Conservation (phyloP, 2,113 vertebrate species). For the Saiga tatarica region DNA sequence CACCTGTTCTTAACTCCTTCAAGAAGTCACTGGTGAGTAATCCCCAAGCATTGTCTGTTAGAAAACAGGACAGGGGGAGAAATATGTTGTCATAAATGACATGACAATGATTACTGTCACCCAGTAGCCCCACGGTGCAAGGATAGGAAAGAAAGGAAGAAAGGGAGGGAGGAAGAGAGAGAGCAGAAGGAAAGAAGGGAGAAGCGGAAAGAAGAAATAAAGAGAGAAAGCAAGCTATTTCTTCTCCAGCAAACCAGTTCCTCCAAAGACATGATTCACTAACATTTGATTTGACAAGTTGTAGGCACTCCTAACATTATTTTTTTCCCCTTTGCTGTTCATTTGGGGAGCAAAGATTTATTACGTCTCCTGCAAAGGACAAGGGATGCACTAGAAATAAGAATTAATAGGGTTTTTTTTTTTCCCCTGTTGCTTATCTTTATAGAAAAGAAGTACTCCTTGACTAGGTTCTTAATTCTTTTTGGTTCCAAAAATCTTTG, state of each 20-base stretch:
- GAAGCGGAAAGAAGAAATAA: not conserved
- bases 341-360: conserved; percentile 30
- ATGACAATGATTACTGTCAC: not conserved
- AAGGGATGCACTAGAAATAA: not conserved
- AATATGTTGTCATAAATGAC: not conserved
- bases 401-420: conserved; percentile 4
- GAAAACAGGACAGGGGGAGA: not conserved
- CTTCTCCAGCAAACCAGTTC: conserved; percentile 39
- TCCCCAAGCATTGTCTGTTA: not conserved
- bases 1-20: not conserved
- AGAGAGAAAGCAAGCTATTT: not conserved
- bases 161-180: not conserved
- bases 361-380: conserved; percentile 6
- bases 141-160: accelerated
- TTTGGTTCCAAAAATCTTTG: not conserved
- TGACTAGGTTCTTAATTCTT: conserved; percentile 6
- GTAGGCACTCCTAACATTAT: conserved; percentile 33
- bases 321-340: conserved; percentile 40
- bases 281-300: conserved; percentile 28
- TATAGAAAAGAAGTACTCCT: not conserved
- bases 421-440: not conserved
- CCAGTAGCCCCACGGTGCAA: not conserved
- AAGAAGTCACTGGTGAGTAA: not conserved
- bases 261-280: conserved; percentile 1
- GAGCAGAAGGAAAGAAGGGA: accelerated